These are phyloP conservation scores for Arizona elegans DNA, from an alignment of 2,113 vertebrate species.

Conservation along the genomic window DNA sequence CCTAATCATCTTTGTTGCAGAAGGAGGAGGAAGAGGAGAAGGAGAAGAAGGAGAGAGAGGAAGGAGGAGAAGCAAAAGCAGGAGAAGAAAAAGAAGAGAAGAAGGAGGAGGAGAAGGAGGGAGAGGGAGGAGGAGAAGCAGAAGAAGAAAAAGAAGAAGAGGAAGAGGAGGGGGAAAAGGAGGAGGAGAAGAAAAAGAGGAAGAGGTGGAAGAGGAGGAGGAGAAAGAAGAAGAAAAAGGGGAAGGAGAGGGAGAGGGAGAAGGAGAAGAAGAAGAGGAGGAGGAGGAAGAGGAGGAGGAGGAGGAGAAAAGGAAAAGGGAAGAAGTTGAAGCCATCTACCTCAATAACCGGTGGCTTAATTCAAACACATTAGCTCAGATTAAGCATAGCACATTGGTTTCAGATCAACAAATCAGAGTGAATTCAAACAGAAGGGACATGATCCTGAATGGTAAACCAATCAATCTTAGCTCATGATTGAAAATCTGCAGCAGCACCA, in stretches of 20 bases:
- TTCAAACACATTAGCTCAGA: not conserved
- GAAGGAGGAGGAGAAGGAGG: too few relatives aligned
- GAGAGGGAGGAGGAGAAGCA: too few relatives aligned
- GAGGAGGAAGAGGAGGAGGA: too few relatives aligned
- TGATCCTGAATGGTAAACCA: not conserved
- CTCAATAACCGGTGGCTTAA: not conserved
- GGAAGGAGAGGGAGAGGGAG: too few relatives aligned
- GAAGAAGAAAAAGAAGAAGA: too few relatives aligned
- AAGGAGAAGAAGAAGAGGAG: fast-evolving
- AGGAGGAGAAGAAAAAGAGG: too few relatives aligned
- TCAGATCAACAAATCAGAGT: not conserved
- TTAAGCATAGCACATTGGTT: not conserved
- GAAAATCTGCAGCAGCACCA: not conserved
- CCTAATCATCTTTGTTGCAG: too few relatives aligned
- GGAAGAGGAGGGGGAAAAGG: too few relatives aligned
- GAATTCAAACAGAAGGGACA: not conserved
- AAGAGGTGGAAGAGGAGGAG: too few relatives aligned
- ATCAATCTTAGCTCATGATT: not conserved
- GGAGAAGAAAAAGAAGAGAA: too few relatives aligned
- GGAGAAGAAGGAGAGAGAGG: fast-evolving
- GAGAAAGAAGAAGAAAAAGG: too few relatives aligned
- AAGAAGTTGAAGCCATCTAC: not conserved
- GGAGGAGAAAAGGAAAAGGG: fast-evolving
- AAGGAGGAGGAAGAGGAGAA: fast-evolving
- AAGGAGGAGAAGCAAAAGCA: too few relatives aligned